Conservation (phyloP, 2,113 vertebrate genomes). For the Apaloderma vittatum region DNA sequence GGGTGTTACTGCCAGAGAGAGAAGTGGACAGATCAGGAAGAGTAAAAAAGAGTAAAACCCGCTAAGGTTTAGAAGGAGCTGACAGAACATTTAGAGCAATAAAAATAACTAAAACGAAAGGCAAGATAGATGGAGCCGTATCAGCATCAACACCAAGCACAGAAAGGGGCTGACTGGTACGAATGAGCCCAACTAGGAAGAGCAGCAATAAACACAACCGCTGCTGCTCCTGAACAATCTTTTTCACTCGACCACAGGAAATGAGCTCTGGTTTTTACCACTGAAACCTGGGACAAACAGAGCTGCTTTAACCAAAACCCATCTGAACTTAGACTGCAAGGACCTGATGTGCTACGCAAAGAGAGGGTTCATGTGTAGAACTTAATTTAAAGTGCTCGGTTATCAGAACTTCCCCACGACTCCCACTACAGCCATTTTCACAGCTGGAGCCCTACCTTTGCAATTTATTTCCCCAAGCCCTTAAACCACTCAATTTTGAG, state of each 20-base stretch:
- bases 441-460: background rate
- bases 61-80: slow-evolving; percentile 34
- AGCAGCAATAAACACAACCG: background rate
- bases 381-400: background rate
- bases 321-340: background rate
- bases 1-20: background rate
- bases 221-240: background rate
- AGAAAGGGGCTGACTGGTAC: background rate
- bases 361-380: background rate
- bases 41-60: background rate
- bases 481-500: background rate
- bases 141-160: background rate
- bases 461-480: background rate
- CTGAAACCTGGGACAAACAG: background rate
- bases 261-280: background rate
- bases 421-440: background rate
- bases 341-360: rapidly evolving
- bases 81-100: slow-evolving; percentile 19
- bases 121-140: background rate
- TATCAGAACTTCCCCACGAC: background rate
- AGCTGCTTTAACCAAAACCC: background rate
- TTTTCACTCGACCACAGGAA: background rate
- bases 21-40: background rate
- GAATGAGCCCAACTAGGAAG: background rate
- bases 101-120: background rate